phyloP scores from a whole-genome alignment of 2,113 vertebrate species.

The Peromyscus californicus region DNA sequence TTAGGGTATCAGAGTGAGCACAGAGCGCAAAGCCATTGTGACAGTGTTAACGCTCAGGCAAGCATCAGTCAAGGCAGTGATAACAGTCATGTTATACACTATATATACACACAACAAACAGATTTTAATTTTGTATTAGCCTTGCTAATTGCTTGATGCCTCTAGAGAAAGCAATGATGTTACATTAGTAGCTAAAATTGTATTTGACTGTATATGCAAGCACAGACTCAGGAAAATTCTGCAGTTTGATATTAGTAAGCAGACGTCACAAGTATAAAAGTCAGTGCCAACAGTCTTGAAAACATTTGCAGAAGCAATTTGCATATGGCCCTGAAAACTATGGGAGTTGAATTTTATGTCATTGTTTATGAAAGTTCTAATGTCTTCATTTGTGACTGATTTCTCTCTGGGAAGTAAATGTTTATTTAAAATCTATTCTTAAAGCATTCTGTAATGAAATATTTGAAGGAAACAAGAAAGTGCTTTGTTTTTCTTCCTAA shows the following conservation, averaged over 20 bases:
- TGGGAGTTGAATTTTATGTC: constrained; percentile 4
- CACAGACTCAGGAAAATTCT: constrained; percentile 45
- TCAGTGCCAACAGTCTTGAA: not conserved
- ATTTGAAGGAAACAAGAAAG: constrained; percentile 30
- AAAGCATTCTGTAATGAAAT: constrained; percentile 15
- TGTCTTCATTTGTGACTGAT: not conserved
- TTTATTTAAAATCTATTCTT: constrained; percentile 49
- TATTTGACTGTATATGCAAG: not conserved
- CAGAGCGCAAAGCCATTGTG: not conserved
- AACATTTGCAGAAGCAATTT: constrained; percentile 8
- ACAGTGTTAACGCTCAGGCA: constrained; percentile 4
- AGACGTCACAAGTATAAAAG: constrained; percentile 10
- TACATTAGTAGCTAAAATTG: constrained; percentile 20
- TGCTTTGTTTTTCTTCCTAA: not conserved
- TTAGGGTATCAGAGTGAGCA: not conserved
- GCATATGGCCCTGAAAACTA: not conserved
- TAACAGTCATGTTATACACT: not conserved
- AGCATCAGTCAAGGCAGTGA: not conserved
- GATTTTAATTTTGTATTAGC: constrained; percentile 27
- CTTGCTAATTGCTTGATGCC: constrained; percentile 63
- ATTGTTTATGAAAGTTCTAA: not conserved
- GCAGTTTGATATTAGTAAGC: constrained; percentile 31
- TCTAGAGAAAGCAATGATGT: not conserved
- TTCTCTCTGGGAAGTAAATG: constrained; percentile 2
- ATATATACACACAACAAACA: not conserved